phyloP scores from a whole-genome alignment of 2,888 invertebrate genomes.

The Helleia helle region DNA sequence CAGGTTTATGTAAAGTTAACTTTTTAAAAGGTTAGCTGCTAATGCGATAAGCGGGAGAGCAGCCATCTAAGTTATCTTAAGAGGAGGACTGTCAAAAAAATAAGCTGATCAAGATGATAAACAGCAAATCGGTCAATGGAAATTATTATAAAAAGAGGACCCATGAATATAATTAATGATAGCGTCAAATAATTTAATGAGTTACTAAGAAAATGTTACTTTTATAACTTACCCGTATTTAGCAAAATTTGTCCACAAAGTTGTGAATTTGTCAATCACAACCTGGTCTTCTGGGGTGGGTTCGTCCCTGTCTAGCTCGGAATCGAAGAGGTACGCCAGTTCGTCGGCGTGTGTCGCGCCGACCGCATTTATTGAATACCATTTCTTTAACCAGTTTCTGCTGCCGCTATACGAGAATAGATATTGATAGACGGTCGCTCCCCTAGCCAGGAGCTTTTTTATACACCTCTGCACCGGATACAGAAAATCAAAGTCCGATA shows the following conservation, averaged over 20 bases:
- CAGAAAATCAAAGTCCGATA: slow-evolving; percentile 25
- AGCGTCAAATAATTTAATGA: background rate
- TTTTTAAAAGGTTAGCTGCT: no score
- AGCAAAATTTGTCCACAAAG: slow-evolving; percentile 31
- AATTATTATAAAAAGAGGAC: no score
- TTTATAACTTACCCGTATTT: slow-evolving; percentile 16
- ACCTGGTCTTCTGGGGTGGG: slow-evolving; percentile 27
- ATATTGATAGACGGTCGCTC: slow-evolving; percentile 24
- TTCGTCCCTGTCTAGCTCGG: slow-evolving; percentile 9
- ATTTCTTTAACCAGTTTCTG: slow-evolving; percentile 11
- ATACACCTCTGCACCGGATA: slow-evolving; percentile 23
- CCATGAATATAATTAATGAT: no score
- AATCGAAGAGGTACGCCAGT: slow-evolving; percentile 6
- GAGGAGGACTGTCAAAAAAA: no score
- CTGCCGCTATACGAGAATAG: slow-evolving; percentile 26
- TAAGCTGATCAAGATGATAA: no score
- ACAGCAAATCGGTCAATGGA: no score
- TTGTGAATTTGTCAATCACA: slow-evolving; percentile 30
- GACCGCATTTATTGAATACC: background rate
- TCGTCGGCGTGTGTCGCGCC: slow-evolving; percentile 6
- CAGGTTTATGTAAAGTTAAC: no score
- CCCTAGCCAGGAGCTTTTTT: slow-evolving; percentile 22
- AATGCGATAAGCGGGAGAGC: no score
- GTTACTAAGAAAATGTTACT: background rate
- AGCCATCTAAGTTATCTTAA: no score